Base-by-base conservation (phyloP, 2,888 invertebrate genomes). In the Theretra japonica region DNA sequence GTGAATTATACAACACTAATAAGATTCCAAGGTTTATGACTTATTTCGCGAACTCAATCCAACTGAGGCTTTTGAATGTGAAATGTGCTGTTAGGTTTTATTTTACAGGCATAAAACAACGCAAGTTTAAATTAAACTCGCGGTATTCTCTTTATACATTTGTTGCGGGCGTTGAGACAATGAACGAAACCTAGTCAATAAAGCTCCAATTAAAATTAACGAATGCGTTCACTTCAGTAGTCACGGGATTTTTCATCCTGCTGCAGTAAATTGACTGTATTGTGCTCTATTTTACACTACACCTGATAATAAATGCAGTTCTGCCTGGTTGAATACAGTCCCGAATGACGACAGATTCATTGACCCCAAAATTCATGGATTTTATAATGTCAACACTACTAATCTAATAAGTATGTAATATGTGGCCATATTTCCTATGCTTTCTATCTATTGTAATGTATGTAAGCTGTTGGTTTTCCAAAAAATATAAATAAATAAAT, bases 21-120 rank as follows among this genome's bases (percentile, higher is more conserved):
- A 65, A 65, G 17, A 65, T 65, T 65, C 65, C 65, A 17, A 4
- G 41, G 65, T 65, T 65, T 65, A 65, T 48, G 41, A 48, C 23
- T 65, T 65, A 65, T 48, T 65, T 25, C 65, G 41, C 48, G 23
- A 23, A 48, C 48, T 65, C 48, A 65, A 65, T 65, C 65, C 25
- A 30, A 30, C 60, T n/a, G 41, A 65, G 65, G 48, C 23, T 48
- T 21, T 33, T 48, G 17, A 25, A 65, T 41, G 65, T 23, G 48
- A 23, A 65, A 65, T 48, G 41, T 65, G 65, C 41, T 23, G 41
- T 23, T 48, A 25, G 23, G 41, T 65, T 65, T 33, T 48, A 65
- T 48, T 15, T 65, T 48, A 33, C 30, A 33, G 25, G 17, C 58
- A 11, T 21, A 8, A 60, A 7, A 33, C 28, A 62, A 62, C 30